Percentiles rank a stretch among this genome's conserved stretches.
Conservation (phyloP, 1,140 invertebrate genomes). For the Fopius arisanus region DNA sequence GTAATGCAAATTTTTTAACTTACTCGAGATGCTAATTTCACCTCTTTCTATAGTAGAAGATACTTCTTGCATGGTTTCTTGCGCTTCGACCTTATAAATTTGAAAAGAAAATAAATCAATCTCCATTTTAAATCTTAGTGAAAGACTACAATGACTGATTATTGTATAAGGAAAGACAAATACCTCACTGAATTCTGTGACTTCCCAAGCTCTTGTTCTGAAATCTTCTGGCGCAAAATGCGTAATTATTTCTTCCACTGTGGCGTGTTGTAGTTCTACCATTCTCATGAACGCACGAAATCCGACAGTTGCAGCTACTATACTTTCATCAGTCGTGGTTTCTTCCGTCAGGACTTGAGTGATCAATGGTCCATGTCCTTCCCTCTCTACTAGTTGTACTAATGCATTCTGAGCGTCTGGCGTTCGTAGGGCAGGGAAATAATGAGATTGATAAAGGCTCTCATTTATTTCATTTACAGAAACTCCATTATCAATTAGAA, state of each 20-base stretch:
- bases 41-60: slow-evolving; percentile 7
- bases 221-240: slow-evolving; percentile 85
- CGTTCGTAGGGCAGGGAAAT: slow-evolving; percentile 78
- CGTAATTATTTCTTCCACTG: slow-evolving; percentile 83
- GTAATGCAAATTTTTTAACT: background rate
- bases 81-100: slow-evolving; percentile 45
- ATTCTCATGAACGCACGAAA: slow-evolving; percentile 85
- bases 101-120: slow-evolving; percentile 18
- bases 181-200: slow-evolving; percentile 73
- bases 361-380: slow-evolving; percentile 80
- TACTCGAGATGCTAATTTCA: background rate
- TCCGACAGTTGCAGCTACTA: slow-evolving; percentile 78
- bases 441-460: slow-evolving; percentile 75
- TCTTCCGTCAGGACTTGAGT: slow-evolving; percentile 82
- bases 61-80: slow-evolving; percentile 35
- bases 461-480: slow-evolving; percentile 79
- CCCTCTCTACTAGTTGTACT: slow-evolving; percentile 81
- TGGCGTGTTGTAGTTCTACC: slow-evolving; percentile 80
- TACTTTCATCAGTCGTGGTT: slow-evolving; percentile 76
- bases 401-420: slow-evolving; percentile 82
- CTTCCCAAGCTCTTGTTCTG: slow-evolving; percentile 78
- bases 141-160: background rate
- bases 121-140: background rate
- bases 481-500: slow-evolving; percentile 77
- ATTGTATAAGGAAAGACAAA: slow-evolving; percentile 8